These are phyloP conservation scores for Spodoptera frugiperda DNA, from an alignment of 1,140 invertebrate species.

Conservation along the genomic window DNA sequence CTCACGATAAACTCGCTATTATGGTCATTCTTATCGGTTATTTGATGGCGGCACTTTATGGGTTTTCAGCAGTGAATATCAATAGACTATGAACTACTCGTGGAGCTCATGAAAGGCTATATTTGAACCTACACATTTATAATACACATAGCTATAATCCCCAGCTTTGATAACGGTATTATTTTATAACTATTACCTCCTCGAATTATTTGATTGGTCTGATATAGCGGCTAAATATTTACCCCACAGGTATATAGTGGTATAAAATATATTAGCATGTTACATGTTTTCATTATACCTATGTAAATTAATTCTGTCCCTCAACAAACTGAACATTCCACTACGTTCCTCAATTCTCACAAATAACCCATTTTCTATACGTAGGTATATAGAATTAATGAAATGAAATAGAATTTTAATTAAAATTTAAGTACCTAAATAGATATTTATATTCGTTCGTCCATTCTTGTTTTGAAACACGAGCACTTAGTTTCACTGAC, in stretches of 20 bases:
- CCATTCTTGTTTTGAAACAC: no score
- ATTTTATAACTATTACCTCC: conserved; percentile 24
- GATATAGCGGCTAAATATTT: neutral
- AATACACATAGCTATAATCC: neutral
- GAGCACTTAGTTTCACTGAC: no score
- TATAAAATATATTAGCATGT: neutral
- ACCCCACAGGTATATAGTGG: neutral
- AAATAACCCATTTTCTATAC: no score
- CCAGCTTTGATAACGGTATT: conserved; percentile 16
- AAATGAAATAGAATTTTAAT: no score
- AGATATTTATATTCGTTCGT: no score
- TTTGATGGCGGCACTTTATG: conserved; percentile 43
- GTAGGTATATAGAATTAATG: no score
- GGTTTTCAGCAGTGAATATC: conserved; percentile 24
- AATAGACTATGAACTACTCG: conserved; percentile 8
- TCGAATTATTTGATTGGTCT: conserved; percentile 17
- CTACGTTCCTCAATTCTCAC: no score
- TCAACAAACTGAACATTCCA: no score
- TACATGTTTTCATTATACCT: neutral
- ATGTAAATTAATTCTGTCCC: neutral
- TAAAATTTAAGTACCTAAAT: no score
- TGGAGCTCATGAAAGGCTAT: conserved; percentile 19
- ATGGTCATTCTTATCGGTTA: conserved; percentile 39
- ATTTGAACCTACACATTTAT: conserved; percentile 9
- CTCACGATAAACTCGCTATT: conserved; percentile 36